These are phyloP conservation scores for Pomacea maculata DNA, from an alignment of 1,140 invertebrate genomes.

Conservation along the genomic window DNA sequence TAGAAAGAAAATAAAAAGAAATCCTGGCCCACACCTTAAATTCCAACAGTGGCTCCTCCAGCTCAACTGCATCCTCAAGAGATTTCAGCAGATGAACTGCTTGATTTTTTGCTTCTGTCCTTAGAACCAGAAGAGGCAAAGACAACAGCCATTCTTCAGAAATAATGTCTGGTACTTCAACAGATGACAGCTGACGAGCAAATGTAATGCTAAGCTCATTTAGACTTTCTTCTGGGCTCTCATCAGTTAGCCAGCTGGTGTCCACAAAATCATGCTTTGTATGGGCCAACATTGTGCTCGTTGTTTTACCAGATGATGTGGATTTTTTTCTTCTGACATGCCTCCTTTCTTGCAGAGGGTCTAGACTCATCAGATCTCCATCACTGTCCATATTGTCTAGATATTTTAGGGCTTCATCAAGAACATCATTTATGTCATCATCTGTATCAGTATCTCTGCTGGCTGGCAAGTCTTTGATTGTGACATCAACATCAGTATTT, in stretches of 20 bases:
- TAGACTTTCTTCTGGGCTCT: not conserved
- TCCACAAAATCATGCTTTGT: not conserved
- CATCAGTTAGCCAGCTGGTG: not conserved
- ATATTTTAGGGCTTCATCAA: slow-evolving; percentile 30
- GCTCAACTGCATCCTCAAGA: slow-evolving; percentile 47
- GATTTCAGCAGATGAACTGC: slow-evolving; percentile 36
- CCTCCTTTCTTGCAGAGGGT: too few species aligned
- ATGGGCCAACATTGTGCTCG: too few species aligned
- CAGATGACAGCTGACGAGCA: slow-evolving; percentile 18
- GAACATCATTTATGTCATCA: slow-evolving; percentile 29
- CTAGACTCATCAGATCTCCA: not conserved
- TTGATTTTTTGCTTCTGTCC: slow-evolving; percentile 31
- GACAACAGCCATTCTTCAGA: slow-evolving; percentile 49
- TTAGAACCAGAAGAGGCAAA: slow-evolving; percentile 42
- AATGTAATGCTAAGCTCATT: not conserved
- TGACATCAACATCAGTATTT: too few species aligned
- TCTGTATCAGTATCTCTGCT: slow-evolving; percentile 21
- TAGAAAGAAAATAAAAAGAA: too few species aligned
- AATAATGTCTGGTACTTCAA: slow-evolving; percentile 43
- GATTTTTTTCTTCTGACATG: too few species aligned
- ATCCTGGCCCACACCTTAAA: slow-evolving; percentile 42
- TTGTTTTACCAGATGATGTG: too few species aligned
- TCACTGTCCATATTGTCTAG: slow-evolving; percentile 13
- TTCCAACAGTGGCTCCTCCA: slow-evolving; percentile 54
- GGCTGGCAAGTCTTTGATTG: not conserved